These are phyloP conservation scores for Endotricha flammealis DNA, from an alignment of 2,888 invertebrate genomes.

Conservation along the genomic window DNA sequence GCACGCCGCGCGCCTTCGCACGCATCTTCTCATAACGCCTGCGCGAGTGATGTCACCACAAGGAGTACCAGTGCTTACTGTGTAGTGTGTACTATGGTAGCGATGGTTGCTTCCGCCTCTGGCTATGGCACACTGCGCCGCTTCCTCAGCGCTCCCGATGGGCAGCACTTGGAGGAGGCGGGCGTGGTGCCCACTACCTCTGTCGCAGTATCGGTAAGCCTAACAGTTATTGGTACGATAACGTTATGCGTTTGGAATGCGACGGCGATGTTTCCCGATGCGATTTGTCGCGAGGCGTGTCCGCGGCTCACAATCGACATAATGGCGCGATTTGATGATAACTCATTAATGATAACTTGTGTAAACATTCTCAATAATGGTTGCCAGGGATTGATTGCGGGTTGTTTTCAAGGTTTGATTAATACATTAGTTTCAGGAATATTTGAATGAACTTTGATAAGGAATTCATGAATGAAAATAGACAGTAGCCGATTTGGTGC, in stretches of 20 bases:
- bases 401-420: too few relatives aligned
- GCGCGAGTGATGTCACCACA: constrained; percentile 58
- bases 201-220: constrained; percentile 70
- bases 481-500: constrained; percentile 5
- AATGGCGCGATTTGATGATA: constrained; percentile 32
- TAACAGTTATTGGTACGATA: constrained; percentile 23
- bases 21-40: constrained; percentile 29
- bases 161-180: constrained; percentile 48
- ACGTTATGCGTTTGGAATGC: constrained; percentile 51
- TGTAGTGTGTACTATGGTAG: constrained; percentile 65
- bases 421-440: not conserved
- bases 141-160: constrained; percentile 69
- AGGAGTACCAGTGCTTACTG: constrained; percentile 45
- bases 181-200: constrained; percentile 57
- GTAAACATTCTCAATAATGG: too few relatives aligned
- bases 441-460: constrained; percentile 1
- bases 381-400: too few relatives aligned
- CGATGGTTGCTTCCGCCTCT: constrained; percentile 73
- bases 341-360: constrained; percentile 25
- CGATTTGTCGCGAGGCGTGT: constrained; percentile 38
- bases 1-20: too few relatives aligned
- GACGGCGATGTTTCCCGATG: constrained; percentile 39
- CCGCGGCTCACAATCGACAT: constrained; percentile 25
- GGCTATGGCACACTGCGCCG: constrained; percentile 74
- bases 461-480: not conserved